Percentiles rank a stretch among this genome's conserved stretches.
phyloP scores from a whole-genome alignment of 2,888 invertebrate species.

The Diarsia dahlii region DNA sequence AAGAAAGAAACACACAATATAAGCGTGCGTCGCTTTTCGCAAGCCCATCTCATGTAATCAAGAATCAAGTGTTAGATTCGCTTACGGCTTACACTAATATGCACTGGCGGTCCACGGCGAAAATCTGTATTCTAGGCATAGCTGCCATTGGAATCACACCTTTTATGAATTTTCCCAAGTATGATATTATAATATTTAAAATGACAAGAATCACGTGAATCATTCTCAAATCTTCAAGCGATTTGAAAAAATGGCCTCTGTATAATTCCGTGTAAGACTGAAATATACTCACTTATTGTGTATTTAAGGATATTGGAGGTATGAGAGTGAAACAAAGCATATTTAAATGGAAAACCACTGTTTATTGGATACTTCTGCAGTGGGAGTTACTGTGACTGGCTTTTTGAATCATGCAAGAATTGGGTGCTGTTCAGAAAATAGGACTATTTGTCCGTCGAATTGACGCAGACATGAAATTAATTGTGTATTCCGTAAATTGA shows the following conservation, averaged over 20 bases:
- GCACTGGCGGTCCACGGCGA: neutral
- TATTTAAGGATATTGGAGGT: slow-evolving; percentile 54
- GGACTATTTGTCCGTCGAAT: neutral
- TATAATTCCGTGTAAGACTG: slow-evolving; percentile 74
- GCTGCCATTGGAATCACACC: neutral
- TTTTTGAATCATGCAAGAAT: slow-evolving; percentile 25
- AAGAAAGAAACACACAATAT: neutral
- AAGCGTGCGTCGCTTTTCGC: too few species aligned
- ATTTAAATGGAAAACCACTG: slow-evolving; percentile 27
- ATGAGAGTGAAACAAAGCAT: slow-evolving; percentile 38
- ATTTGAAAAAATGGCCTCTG: slow-evolving; percentile 71
- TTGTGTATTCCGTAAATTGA: neutral
- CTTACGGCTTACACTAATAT: neutral
- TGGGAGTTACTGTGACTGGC: slow-evolving; percentile 18
- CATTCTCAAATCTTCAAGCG: slow-evolving; percentile 60
- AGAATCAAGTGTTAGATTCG: neutral
- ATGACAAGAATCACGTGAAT: slow-evolving; percentile 46
- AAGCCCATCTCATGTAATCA: neutral
- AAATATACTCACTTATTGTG: slow-evolving; percentile 64
- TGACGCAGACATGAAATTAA: neutral
- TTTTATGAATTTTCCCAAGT: slow-evolving; percentile 44
- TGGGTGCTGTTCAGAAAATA: neutral
- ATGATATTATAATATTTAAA: slow-evolving; percentile 39
- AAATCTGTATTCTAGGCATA: slow-evolving; percentile 1
- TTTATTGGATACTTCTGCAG: slow-evolving; percentile 18